Base-by-base conservation (phyloP, 2,113 vertebrate species). In the Gallinago jamesoni region DNA sequence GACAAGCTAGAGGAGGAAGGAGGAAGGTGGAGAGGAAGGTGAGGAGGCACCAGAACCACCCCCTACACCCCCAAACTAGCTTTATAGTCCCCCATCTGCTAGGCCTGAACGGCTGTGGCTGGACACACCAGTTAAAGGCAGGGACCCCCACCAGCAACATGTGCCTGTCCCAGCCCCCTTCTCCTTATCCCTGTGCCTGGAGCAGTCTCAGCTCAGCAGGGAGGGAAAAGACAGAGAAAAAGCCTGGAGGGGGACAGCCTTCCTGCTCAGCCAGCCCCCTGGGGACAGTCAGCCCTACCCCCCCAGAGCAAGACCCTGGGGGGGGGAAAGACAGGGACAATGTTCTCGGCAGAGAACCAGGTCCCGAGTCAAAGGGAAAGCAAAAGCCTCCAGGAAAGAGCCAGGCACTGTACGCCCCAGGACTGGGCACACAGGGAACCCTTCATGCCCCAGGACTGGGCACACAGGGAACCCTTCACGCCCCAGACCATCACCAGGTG, bases 71-170 rank as follows among this genome's bases (percentile, higher is more conserved):
- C 90, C 80, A 43, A 84, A 45, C 50, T 1, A 1, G 39, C 31
- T 59, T 39, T 30, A 25, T 27, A n/a, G 39, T 30, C 39, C 64
- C 50, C n/a, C 35, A 2, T 0, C 1, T 12, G 16, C 55, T 50
- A 31, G n/a, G 3, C 21, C 24, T 3, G 2, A 47, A 8, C 0
- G 3, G 17, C n/a, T 56, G 79, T 1, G 5, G 19, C 8, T 3
- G 16, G 30, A 35, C 21, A 33, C 13, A 2, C 24, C 11, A 64
- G 35, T 56, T 43, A 3, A 68, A 52, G 73, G 82, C 48, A 68
- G 63, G 60, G 47, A 64, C 25, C 55, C 27, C 43, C 75, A 31
- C 18, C 70, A 52, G 83, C 66, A 91, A 64, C 74, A 69, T 4
- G 3, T 5, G 47, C 77, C 82, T 14, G 14, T 28, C 89, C 30